These are phyloP conservation scores for Scaptomyza reducta DNA, from an alignment of 2,888 invertebrate genomes.

Conservation along the genomic window DNA sequence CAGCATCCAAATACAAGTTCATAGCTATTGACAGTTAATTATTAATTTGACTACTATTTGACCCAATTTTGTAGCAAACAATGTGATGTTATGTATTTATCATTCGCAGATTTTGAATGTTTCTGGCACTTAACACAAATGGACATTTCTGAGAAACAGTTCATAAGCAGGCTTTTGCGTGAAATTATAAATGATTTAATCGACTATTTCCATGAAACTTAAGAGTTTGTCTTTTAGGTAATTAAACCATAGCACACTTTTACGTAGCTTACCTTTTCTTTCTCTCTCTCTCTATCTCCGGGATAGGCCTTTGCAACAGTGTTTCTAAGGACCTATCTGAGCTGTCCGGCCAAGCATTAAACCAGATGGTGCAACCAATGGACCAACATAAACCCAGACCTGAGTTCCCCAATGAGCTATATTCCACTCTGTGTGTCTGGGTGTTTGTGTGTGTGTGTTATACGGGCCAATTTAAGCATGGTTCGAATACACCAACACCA, in stretches of 20 bases:
- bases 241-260: background rate
- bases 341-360: slow-evolving; percentile 15
- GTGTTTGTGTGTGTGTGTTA: background rate
- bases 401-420: slow-evolving; percentile 22
- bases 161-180: background rate
- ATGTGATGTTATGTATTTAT: background rate
- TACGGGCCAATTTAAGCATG: slow-evolving; percentile 42
- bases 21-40: slow-evolving; percentile 2
- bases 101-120: background rate
- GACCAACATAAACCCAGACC: slow-evolving; percentile 34
- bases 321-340: background rate
- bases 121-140: background rate
- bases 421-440: background rate
- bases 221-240: no score
- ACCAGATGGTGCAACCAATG: slow-evolving; percentile 28
- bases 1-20: background rate
- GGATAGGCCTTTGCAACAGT: background rate
- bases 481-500: slow-evolving; percentile 7
- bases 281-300: background rate
- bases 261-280: background rate
- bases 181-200: background rate
- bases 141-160: background rate
- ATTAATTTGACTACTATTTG: background rate
- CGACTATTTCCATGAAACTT: no score
- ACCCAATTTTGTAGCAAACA: background rate